Conservation (phyloP, 2,113 vertebrate species). For the Atlantisia rogersi region DNA sequence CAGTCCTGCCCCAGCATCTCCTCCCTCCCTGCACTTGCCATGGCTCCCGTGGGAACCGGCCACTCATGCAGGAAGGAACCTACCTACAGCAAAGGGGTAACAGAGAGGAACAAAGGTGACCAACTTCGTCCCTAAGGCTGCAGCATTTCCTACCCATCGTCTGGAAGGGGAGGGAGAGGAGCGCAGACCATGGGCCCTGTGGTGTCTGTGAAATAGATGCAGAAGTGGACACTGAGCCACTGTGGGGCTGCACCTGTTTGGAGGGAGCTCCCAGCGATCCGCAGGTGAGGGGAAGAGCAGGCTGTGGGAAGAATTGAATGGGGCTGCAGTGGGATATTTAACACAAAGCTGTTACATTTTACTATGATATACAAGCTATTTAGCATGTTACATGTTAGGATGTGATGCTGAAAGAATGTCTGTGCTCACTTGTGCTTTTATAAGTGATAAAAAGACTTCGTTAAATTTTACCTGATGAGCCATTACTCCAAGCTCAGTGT, state of each 20-base stretch:
- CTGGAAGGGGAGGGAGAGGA: background rate
- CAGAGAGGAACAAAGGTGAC: background rate
- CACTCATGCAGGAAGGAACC: background rate
- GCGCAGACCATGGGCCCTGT: rapidly evolving
- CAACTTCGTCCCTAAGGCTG: background rate
- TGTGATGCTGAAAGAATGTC: background rate
- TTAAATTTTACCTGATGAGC: background rate
- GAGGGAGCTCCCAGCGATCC: background rate
- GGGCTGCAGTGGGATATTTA: background rate
- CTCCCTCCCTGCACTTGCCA: rapidly evolving
- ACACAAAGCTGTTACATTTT: background rate
- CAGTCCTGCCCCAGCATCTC: background rate
- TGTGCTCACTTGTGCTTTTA: background rate
- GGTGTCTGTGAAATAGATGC: background rate
- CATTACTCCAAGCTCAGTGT: background rate
- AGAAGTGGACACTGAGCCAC: background rate
- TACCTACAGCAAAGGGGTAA: rapidly evolving
- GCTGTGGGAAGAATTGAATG: background rate
- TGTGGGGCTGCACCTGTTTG: background rate
- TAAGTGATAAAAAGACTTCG: background rate
- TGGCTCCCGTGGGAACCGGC: rapidly evolving
- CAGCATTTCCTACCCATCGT: background rate
- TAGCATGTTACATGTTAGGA: background rate
- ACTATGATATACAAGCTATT: background rate
- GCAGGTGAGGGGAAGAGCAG: background rate